These are phyloP conservation scores for Microdon myrmicae DNA, from an alignment of 2,888 invertebrate species.

Conservation along the genomic window DNA sequence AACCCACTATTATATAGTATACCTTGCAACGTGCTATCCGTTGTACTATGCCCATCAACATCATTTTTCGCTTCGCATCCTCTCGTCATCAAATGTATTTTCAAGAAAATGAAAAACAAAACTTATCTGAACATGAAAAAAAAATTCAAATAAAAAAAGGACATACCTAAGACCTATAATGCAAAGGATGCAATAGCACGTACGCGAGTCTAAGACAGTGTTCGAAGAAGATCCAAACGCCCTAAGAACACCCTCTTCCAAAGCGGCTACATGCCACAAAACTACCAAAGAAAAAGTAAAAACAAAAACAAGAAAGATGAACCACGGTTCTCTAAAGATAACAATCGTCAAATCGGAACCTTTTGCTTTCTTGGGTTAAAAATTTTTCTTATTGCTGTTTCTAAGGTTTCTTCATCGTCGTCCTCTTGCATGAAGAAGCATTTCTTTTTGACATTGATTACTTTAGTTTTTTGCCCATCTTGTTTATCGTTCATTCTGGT, in stretches of 20 bases:
- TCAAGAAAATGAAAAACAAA: too few relatives aligned
- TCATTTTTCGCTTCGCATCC: constrained; percentile 39
- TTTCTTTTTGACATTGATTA: constrained; percentile 25
- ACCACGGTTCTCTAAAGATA: constrained; percentile 37
- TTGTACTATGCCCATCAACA: constrained; percentile 39
- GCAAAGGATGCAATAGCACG: constrained; percentile 38
- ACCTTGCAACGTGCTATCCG: constrained; percentile 25
- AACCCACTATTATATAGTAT: not conserved
- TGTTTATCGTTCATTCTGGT: constrained; percentile 19
- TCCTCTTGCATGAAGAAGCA: constrained; percentile 14
- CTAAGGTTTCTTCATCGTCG: not conserved
- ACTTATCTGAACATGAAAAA: constrained; percentile 47
- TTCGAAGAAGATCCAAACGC: constrained; percentile 13
- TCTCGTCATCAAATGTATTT: constrained; percentile 40
- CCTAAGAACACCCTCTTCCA: constrained; percentile 24
- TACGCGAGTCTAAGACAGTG: constrained; percentile 15
- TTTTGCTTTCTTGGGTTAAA: too few relatives aligned
- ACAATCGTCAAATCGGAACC: constrained; percentile 34
- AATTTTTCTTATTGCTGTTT: constrained; percentile 10
- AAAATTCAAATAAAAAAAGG: too few relatives aligned
- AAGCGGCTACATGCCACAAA: constrained; percentile 29
- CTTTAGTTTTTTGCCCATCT: constrained; percentile 10
- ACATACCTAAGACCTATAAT: too few relatives aligned
- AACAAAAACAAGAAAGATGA: constrained; percentile 6
- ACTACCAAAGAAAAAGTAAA: constrained; percentile 8